These are phyloP conservation scores for Gallinago undulata DNA, from an alignment of 2,113 vertebrate genomes.

Conservation along the genomic window DNA sequence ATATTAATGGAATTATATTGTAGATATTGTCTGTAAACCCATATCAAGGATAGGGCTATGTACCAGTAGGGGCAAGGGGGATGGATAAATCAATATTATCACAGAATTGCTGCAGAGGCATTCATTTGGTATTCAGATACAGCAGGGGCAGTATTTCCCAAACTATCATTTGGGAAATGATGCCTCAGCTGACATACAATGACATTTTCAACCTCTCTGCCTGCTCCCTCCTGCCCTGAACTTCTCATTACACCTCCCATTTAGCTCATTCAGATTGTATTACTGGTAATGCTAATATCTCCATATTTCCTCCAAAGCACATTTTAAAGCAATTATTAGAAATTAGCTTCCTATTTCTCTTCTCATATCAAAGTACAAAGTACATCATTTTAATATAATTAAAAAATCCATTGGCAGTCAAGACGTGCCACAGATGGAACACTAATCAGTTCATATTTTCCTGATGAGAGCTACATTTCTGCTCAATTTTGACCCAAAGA, in stretches of 20 bases:
- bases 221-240: constrained; percentile 12
- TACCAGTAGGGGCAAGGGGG: not conserved
- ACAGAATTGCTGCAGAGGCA: not conserved
- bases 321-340: constrained; percentile 65
- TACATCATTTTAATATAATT: constrained; percentile 61
- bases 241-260: constrained; percentile 46
- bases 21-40: not conserved
- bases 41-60: not conserved
- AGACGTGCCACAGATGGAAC: not conserved
- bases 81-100: not conserved
- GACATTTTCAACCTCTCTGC: constrained; percentile 42
- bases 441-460: constrained; percentile 46
- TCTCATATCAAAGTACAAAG: constrained; percentile 60
- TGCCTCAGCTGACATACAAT: not conserved
- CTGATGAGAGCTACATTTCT: constrained; percentile 23
- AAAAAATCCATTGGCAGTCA: constrained; percentile 37
- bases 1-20: not conserved
- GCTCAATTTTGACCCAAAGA: not conserved
- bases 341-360: constrained; percentile 62
- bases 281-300: constrained; percentile 61
- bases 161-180: not conserved
- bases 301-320: constrained; percentile 55
- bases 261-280: constrained; percentile 60
- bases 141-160: not conserved
- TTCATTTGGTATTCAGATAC: not conserved